Conservation (phyloP, 2,113 vertebrate species). For the Forbesichthys papilliferus region DNA sequence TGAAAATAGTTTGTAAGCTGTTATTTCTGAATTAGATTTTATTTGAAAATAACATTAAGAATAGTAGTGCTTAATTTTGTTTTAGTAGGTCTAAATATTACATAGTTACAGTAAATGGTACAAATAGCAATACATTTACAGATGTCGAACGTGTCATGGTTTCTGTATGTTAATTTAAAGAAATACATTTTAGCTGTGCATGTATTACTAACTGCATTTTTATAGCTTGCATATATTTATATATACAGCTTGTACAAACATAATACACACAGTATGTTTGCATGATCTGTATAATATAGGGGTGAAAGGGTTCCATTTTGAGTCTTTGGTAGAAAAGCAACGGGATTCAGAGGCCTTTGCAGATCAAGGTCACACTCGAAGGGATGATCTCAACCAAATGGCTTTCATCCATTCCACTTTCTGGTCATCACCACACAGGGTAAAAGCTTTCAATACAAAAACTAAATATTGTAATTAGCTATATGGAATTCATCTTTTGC, state of each 20-base stretch:
- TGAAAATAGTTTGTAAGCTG: not conserved
- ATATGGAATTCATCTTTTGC: slow-evolving; percentile 14
- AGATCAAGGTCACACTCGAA: slow-evolving; percentile 36
- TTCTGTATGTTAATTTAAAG: slow-evolving; percentile 64
- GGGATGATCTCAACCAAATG: slow-evolving; percentile 32
- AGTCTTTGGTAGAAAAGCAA: slow-evolving; percentile 77
- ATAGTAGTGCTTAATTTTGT: slow-evolving; percentile 12
- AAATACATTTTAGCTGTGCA: slow-evolving; percentile 42
- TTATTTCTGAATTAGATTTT: slow-evolving; percentile 4
- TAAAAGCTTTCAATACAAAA: slow-evolving; percentile 44
- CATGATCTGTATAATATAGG: slow-evolving; percentile 23
- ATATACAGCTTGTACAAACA: slow-evolving; percentile 27
- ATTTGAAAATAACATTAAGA: not conserved
- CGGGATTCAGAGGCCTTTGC: slow-evolving; percentile 44
- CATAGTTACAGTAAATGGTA: slow-evolving; percentile 49
- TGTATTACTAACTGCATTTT: slow-evolving; percentile 8
- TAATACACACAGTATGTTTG: slow-evolving; percentile 21
- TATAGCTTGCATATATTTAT: not conserved
- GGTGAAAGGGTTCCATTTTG: slow-evolving; percentile 20
- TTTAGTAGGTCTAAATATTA: slow-evolving; percentile 39
- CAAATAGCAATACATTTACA: slow-evolving; percentile 46
- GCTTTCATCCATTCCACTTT: slow-evolving; percentile 36
- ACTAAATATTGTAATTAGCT: slow-evolving; percentile 11
- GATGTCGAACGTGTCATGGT: slow-evolving; percentile 39
- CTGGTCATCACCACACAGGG: slow-evolving; percentile 42